These are phyloP conservation scores for Psittacula cyanocephala DNA, from an alignment of 2,113 vertebrate genomes.

Conservation along the genomic window DNA sequence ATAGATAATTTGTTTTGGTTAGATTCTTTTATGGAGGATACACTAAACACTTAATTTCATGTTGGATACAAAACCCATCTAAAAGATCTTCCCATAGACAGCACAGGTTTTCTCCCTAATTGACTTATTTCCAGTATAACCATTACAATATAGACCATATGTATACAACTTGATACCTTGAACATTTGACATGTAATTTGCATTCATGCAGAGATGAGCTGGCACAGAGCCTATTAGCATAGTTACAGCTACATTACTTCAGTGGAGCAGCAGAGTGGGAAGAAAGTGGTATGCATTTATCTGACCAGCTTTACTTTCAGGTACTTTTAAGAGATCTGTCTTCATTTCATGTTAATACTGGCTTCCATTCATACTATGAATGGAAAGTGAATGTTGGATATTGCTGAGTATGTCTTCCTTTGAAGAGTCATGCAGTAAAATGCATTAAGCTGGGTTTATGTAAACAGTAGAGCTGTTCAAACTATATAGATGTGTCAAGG, in stretches of 20 bases:
- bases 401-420: not conserved
- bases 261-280: not conserved
- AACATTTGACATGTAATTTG: constrained; percentile 13
- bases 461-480: not conserved
- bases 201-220: not conserved
- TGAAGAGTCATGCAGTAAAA: not conserved
- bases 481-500: not conserved
- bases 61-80: not conserved
- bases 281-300: not conserved
- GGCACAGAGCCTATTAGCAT: not conserved
- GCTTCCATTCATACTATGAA: not conserved
- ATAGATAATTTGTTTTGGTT: not conserved
- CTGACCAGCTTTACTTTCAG: not conserved
- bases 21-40: not conserved
- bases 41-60: not conserved
- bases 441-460: not conserved
- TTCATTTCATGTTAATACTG: not conserved
- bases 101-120: not conserved
- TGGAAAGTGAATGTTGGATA: not conserved
- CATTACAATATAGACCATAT: not conserved
- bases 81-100: not conserved
- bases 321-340: not conserved
- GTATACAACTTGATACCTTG: constrained; percentile 27
- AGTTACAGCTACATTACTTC: not conserved
- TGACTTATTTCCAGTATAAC: constrained; percentile 26